These are phyloP conservation scores for Lepus oiostolus DNA, from an alignment of 2,797 vertebrate species.

Conservation along the genomic window DNA sequence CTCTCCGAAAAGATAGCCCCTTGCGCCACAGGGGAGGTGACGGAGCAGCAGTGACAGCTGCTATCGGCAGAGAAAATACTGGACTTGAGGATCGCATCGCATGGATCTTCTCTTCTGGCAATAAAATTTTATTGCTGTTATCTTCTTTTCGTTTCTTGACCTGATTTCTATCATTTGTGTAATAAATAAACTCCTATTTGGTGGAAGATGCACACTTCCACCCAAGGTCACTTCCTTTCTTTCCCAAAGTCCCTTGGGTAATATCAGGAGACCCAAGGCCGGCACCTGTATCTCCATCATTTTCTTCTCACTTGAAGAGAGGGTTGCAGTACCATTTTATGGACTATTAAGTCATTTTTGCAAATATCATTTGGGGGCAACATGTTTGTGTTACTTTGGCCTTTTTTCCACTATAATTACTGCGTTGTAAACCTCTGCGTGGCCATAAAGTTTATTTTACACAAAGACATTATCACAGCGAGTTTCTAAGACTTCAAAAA, in stretches of 20 bases:
- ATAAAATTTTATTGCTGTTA: neutral
- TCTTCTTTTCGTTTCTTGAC: slow-evolving; percentile 61
- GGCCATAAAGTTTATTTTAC: slow-evolving; percentile 60
- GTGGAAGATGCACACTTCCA: neutral
- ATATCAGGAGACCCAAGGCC: slow-evolving; percentile 18
- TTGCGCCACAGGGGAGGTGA: neutral
- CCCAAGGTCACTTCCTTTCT: neutral
- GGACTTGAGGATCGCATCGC: neutral
- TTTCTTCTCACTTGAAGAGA: slow-evolving; percentile 54
- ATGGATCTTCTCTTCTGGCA: slow-evolving; percentile 39
- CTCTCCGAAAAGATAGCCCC: neutral
- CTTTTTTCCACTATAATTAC: slow-evolving; percentile 26
- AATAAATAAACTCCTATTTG: slow-evolving; percentile 31
- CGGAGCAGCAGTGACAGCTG: neutral
- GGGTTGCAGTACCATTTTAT: slow-evolving; percentile 12
- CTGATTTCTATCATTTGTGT: slow-evolving; percentile 41
- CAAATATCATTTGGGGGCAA: slow-evolving; percentile 54
- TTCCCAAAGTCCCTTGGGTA: neutral
- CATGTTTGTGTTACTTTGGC: slow-evolving; percentile 36
- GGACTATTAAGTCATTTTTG: slow-evolving; percentile 29
- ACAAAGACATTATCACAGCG: slow-evolving; percentile 50
- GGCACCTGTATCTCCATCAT: neutral
- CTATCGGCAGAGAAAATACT: slow-evolving; percentile 4
- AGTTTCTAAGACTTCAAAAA: slow-evolving; percentile 70
- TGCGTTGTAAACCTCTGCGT: slow-evolving; percentile 6